These are phyloP conservation scores for Sipha flava DNA, from an alignment of 1,140 invertebrate species.

Conservation along the genomic window DNA sequence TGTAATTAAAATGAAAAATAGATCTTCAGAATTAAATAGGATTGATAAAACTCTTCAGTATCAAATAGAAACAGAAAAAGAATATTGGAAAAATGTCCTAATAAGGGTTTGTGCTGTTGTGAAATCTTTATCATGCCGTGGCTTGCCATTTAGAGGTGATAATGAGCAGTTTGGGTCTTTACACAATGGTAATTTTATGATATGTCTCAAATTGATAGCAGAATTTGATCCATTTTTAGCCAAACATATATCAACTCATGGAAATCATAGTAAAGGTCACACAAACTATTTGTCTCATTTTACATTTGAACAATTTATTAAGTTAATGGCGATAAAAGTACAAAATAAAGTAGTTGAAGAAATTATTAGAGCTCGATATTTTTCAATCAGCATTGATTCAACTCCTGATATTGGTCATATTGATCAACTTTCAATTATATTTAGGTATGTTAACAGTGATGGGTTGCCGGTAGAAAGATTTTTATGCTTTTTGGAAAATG, in stretches of 20 bases:
- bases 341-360: conserved; percentile 37
- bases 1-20: conserved; percentile 30
- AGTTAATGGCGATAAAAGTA: conserved; percentile 35
- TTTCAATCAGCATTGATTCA: conserved; percentile 37
- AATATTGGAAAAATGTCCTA: conserved; percentile 34
- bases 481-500: conserved; percentile 1
- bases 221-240: conserved; percentile 43
- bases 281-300: conserved; percentile 41
- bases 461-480: conserved; percentile 16
- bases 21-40: neutral
- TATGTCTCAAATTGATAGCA: conserved; percentile 40
- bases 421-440: conserved; percentile 29
- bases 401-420: conserved; percentile 25
- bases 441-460: conserved; percentile 32
- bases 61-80: neutral
- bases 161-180: neutral
- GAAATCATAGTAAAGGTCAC: conserved; percentile 40
- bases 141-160: neutral
- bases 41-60: neutral
- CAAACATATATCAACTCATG: conserved; percentile 40
- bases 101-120: conserved; percentile 35
- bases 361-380: conserved; percentile 43
- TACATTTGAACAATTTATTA: conserved; percentile 42
- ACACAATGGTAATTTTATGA: conserved; percentile 34
- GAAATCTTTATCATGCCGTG: neutral